Conservation (phyloP, 2,797 vertebrate genomes). For the Acrocephalus scirpaceus region DNA sequence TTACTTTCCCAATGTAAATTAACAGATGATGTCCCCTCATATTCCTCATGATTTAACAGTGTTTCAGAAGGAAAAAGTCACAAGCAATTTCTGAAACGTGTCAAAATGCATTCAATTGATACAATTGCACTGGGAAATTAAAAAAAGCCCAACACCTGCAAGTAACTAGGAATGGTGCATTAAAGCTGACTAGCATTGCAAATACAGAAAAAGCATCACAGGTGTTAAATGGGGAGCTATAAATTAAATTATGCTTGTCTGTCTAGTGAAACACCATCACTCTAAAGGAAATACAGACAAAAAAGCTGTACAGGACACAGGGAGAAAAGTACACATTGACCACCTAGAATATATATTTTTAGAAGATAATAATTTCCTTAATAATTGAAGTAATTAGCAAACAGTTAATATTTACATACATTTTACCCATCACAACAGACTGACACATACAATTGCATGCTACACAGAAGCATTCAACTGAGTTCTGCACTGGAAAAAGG, state of each 20-base stretch:
- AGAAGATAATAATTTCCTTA: background rate
- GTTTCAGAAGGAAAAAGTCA: background rate
- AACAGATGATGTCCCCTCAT: background rate
- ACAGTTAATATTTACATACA: background rate
- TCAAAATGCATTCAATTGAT: background rate
- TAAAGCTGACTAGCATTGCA: background rate
- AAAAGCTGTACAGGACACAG: background rate
- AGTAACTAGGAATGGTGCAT: background rate
- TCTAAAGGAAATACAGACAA: background rate
- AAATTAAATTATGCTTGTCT: background rate
- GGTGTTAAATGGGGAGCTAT: background rate
- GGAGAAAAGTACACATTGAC: background rate
- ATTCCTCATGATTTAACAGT: background rate
- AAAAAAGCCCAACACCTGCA: background rate
- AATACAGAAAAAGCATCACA: background rate
- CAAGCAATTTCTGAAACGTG: background rate
- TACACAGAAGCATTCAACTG: background rate
- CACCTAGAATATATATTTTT: background rate
- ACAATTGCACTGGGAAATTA: background rate
- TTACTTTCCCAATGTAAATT: background rate
- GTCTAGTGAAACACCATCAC: background rate
- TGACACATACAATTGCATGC: fast-evolving
- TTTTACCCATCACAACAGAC: background rate
- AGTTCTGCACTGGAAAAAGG: background rate
- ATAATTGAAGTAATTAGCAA: background rate